These are phyloP conservation scores for Cartodere bifasciata DNA, from an alignment of 2,888 invertebrate genomes.

Conservation along the genomic window DNA sequence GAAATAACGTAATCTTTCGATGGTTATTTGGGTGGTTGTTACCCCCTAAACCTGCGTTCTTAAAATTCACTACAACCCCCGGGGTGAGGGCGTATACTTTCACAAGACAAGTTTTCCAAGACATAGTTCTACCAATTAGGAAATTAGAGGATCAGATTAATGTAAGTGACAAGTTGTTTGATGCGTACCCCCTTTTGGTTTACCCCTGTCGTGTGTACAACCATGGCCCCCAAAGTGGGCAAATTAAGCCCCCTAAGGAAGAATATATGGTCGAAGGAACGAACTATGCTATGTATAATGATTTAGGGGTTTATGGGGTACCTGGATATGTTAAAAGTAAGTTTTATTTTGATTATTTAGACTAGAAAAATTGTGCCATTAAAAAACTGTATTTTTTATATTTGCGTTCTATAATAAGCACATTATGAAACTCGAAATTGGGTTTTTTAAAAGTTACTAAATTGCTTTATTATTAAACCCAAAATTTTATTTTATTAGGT, in stretches of 20 bases:
- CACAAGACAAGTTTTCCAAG: slow-evolving; percentile 59
- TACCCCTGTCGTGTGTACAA: slow-evolving; percentile 57
- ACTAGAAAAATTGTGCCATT: too few species aligned
- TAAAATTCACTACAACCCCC: slow-evolving; percentile 60
- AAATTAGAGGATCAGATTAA: slow-evolving; percentile 52
- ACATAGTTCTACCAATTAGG: slow-evolving; percentile 52
- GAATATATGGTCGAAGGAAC: slow-evolving; percentile 50
- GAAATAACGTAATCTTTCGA: slow-evolving; percentile 51
- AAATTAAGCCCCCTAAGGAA: slow-evolving; percentile 41
- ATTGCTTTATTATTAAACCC: too few species aligned
- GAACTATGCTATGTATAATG: slow-evolving; percentile 58
- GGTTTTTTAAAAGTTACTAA: too few species aligned
- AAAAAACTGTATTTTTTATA: too few species aligned
- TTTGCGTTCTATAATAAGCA: too few species aligned
- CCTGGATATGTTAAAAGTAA: slow-evolving; percentile 49
- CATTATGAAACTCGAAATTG: too few species aligned
- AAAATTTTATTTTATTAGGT: too few species aligned
- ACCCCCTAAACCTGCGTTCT: slow-evolving; percentile 57
- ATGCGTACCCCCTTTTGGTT: slow-evolving; percentile 53
- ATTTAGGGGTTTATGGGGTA: slow-evolving; percentile 57
- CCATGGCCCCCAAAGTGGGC: slow-evolving; percentile 46
- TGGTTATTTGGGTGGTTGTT: slow-evolving; percentile 51
- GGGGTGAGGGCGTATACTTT: slow-evolving; percentile 55
- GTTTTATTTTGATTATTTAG: too few species aligned
- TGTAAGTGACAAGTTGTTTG: slow-evolving; percentile 45